Evolutionary conservation across 2,797 vertebrate genomes (phyloP).

Genomic region (Rhinogobio ventralis): DNA sequence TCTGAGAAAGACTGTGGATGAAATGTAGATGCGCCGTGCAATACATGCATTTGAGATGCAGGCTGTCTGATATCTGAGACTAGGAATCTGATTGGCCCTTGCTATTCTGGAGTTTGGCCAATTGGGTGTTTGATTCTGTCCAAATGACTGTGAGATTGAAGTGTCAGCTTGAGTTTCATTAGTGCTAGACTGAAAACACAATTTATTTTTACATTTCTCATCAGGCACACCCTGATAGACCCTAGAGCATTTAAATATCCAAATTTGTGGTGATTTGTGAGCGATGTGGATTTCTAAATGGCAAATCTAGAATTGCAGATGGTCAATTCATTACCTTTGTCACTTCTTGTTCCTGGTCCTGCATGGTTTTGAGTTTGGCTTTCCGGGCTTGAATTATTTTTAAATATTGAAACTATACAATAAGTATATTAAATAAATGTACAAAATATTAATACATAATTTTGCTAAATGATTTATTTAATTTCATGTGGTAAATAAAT

Average conservation of each 20-base stretch:
- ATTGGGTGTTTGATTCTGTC: slow-evolving; percentile 7
- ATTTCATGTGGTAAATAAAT: neutral
- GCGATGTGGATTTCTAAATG: neutral
- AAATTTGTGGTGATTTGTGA: no score
- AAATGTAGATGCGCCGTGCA: neutral
- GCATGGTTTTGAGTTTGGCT: neutral
- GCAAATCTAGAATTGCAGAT: neutral
- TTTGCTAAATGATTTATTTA: neutral
- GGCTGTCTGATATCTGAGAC: neutral
- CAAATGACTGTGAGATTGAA: neutral
- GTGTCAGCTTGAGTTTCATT: neutral
- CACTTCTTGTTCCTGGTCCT: neutral
- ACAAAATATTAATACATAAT: neutral
- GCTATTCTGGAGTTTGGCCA: slow-evolving; percentile 7
- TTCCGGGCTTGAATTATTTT: neutral
- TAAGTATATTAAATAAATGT: neutral
- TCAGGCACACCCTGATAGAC: neutral
- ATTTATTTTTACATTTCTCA: neutral
- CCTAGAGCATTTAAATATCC: neutral
- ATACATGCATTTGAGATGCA: slow-evolving; percentile 3
- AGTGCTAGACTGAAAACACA: neutral
- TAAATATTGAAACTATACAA: neutral
- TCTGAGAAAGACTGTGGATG: neutral
- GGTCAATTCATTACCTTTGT: neutral
- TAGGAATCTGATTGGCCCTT: neutral